phyloP scores from a whole-genome alignment of 2,797 vertebrate species.

The Gallirallus australis region DNA sequence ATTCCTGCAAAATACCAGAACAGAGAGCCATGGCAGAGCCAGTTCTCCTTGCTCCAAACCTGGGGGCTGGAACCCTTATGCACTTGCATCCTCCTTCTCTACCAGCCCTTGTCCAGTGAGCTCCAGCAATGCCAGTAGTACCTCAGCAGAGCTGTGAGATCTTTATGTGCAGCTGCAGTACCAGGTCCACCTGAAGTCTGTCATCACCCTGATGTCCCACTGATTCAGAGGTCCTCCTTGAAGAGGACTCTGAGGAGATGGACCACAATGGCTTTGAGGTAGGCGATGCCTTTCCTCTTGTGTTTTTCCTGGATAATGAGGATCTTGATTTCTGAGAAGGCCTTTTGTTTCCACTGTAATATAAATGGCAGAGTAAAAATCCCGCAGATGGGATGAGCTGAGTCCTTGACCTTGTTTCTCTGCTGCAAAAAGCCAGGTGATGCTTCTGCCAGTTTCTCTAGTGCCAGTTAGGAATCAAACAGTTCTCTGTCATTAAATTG shows the following conservation, averaged over 20 bases:
- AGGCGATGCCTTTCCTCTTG: not conserved
- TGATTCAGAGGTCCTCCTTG: rapidly evolving
- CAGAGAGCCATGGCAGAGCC: not conserved
- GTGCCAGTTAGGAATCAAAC: constrained; percentile 35
- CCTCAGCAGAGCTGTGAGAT: not conserved
- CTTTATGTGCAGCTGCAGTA: not conserved
- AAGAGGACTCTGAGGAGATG: not conserved
- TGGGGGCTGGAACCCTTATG: not conserved
- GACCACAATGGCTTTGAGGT: not conserved
- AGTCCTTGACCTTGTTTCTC: constrained; percentile 66
- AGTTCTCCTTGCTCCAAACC: not conserved
- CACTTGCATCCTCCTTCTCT: not conserved
- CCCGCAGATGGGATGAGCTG: constrained; percentile 47
- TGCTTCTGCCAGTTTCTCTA: constrained; percentile 12
- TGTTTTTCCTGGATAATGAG: rapidly evolving
- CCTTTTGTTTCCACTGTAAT: not conserved
- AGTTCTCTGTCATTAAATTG: not conserved
- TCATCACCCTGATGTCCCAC: rapidly evolving
- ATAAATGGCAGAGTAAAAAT: not conserved
- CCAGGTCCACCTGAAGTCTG: not conserved
- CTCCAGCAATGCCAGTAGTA: rapidly evolving
- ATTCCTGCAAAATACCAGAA: not conserved
- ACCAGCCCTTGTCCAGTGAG: not conserved
- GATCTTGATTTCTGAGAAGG: not conserved
- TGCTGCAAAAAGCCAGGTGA: constrained; percentile 57